A percentile compares a stretch with the other conserved stretches of the same genome.
phyloP scores from a whole-genome alignment of 2,113 vertebrate species.

The Tragelaphus buxtoni region DNA sequence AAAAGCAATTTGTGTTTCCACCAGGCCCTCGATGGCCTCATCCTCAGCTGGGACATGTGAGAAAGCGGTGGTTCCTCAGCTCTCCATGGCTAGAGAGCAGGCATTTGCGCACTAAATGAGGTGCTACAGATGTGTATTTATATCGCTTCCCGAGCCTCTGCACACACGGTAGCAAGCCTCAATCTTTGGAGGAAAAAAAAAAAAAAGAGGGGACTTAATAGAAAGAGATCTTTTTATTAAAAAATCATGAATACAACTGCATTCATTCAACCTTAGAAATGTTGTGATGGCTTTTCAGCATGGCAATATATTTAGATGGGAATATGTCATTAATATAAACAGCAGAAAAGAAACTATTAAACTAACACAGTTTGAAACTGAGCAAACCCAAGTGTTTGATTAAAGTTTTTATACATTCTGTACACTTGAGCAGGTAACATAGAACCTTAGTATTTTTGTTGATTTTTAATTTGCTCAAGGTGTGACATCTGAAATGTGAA shows the following conservation, averaged over 20 bases:
- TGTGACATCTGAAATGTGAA: slow-evolving; percentile 77
- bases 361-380: slow-evolving; percentile 97
- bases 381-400: slow-evolving; percentile 98
- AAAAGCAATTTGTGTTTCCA: neutral
- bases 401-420: slow-evolving; percentile 97
- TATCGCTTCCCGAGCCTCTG: neutral
- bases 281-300: slow-evolving; percentile 92
- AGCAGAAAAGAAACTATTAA: slow-evolving; percentile 97
- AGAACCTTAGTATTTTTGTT: slow-evolving; percentile 82
- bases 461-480: slow-evolving; percentile 84
- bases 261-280: slow-evolving; percentile 98
- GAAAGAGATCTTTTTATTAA: slow-evolving; percentile 93
- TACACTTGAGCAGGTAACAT: slow-evolving; percentile 86
- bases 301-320: slow-evolving; percentile 94
- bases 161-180: slow-evolving; percentile 54
- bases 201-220: slow-evolving; percentile 82
- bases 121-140: slow-evolving; percentile 53
- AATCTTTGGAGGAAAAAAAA: slow-evolving; percentile 49
- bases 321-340: slow-evolving; percentile 97
- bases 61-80: slow-evolving; percentile 4
- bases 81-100: slow-evolving; percentile 61
- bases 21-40: rapidly evolving
- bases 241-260: slow-evolving; percentile 88
- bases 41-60: rapidly evolving
- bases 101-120: slow-evolving; percentile 67